phyloP scores from a whole-genome alignment of 2,797 vertebrate genomes.

The Anguilla marmorata region DNA sequence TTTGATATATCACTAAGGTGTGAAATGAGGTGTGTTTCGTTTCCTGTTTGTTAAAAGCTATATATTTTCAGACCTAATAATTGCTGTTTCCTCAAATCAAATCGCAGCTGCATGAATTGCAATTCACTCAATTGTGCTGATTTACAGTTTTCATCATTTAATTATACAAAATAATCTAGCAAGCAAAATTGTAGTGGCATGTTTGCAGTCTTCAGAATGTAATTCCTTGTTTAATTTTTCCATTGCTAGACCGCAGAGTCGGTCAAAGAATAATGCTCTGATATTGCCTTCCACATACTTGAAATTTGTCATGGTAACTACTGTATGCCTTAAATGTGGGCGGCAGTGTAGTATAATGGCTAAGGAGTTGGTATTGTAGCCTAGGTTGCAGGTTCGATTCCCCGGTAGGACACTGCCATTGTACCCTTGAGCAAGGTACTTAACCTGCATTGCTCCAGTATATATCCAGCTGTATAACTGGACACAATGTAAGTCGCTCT shows the following conservation, averaged over 20 bases:
- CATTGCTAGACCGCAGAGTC: not conserved
- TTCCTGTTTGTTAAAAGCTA: not conserved
- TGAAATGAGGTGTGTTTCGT: conserved; percentile 3
- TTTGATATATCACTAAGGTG: not conserved
- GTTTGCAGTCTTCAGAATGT: not conserved
- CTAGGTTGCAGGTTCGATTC: too few relatives aligned
- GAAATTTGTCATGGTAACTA: not conserved
- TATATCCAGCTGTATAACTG: too few relatives aligned
- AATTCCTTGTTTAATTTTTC: not conserved
- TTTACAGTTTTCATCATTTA: not conserved
- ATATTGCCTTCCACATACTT: not conserved
- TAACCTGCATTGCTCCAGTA: too few relatives aligned
- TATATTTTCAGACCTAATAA: not conserved
- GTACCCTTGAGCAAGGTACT: too few relatives aligned
- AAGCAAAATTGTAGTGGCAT: not conserved
- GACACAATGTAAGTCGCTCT: too few relatives aligned
- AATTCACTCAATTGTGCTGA: not conserved
- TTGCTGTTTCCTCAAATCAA: not conserved
- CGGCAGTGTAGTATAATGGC: too few relatives aligned
- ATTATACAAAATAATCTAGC: not conserved
- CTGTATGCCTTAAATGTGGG: not conserved
- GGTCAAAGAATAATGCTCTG: not conserved
- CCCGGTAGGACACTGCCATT: too few relatives aligned
- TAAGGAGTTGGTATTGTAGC: too few relatives aligned
- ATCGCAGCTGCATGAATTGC: not conserved